Conservation (phyloP, 2,888 invertebrate species). For the Sipha maydis region DNA sequence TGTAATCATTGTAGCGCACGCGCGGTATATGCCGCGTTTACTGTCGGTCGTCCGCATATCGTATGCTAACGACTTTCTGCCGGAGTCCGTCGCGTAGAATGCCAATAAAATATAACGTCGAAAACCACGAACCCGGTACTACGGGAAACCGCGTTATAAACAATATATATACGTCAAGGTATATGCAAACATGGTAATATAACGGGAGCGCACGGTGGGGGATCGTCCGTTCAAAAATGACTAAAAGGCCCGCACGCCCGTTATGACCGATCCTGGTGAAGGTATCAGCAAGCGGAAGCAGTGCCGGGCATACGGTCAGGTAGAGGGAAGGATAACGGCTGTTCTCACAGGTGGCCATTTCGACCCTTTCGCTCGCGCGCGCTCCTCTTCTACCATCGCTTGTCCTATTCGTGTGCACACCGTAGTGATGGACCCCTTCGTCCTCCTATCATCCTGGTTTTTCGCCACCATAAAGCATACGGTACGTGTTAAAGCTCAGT, state of each 20-base stretch:
- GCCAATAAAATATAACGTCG: constrained; percentile 32
- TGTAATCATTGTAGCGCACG: not conserved
- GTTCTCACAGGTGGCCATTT: constrained; percentile 60
- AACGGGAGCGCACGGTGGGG: not conserved
- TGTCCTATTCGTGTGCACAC: not conserved
- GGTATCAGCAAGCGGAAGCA: not conserved
- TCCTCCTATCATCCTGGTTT: not conserved
- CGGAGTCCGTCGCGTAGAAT: constrained; percentile 4
- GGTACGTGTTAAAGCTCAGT: constrained; percentile 57
- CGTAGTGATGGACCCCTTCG: not conserved
- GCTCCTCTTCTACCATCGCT: too few species aligned
- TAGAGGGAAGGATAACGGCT: constrained; percentile 29
- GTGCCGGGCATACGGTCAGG: not conserved
- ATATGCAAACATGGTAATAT: constrained; percentile 25
- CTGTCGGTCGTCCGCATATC: not conserved
- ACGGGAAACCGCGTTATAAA: not conserved
- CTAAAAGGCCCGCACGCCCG: constrained; percentile 1
- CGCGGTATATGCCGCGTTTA: not conserved
- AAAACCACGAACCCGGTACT: not conserved
- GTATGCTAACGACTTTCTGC: constrained; percentile 17
- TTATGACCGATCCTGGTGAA: not conserved
- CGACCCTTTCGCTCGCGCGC: constrained; percentile 33
- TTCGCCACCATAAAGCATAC: constrained; percentile 32
- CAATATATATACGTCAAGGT: not conserved
- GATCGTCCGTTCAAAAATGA: constrained; percentile 47